Conservation (phyloP, 2,888 invertebrate genomes). For the Xestia ashworthii region DNA sequence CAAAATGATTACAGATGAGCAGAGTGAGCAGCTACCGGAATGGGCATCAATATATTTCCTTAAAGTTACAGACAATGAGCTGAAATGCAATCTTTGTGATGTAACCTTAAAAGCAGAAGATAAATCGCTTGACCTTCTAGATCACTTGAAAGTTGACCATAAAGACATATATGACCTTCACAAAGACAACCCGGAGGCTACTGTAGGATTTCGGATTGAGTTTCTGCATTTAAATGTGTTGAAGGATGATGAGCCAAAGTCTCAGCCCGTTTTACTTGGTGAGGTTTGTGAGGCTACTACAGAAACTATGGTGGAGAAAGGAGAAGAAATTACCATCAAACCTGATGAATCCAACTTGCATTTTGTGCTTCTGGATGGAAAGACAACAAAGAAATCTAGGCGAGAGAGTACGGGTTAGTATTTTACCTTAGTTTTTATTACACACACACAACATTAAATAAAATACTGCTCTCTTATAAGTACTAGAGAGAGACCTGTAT, state of each 20-base stretch:
- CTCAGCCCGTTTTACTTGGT: conserved; percentile 77
- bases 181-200: conserved; percentile 81
- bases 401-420: conserved; percentile 55
- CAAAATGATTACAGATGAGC: conserved; percentile 56
- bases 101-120: conserved; percentile 68
- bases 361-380: conserved; percentile 76
- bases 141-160: conserved; percentile 79
- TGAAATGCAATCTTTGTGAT: conserved; percentile 84
- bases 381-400: conserved; percentile 57
- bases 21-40: conserved; percentile 73
- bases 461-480: background rate
- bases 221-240: conserved; percentile 82
- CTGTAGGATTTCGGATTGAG: conserved; percentile 85
- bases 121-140: conserved; percentile 74
- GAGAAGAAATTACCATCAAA: conserved; percentile 42
- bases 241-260: conserved; percentile 77
- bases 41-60: conserved; percentile 84
- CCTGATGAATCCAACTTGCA: conserved; percentile 73
- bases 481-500: too few species aligned
- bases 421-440: background rate
- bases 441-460: too few species aligned
- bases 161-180: conserved; percentile 83
- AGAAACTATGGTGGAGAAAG: conserved; percentile 50
- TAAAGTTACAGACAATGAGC: conserved; percentile 67
- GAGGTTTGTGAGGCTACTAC: conserved; percentile 78